Conservation (phyloP, 2,888 invertebrate species). For the Malthinus seriepunctatus region DNA sequence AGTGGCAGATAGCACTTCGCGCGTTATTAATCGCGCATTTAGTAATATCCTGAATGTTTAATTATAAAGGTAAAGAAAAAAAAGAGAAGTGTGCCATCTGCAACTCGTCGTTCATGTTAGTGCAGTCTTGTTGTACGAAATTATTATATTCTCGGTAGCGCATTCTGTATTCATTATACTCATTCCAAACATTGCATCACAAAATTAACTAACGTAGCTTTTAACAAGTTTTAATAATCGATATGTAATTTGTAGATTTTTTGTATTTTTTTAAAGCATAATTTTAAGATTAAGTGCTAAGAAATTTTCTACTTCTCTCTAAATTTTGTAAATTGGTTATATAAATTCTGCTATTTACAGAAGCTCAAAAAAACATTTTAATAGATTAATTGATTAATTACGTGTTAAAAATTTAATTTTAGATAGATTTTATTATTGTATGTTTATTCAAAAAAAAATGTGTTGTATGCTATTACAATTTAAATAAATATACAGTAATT, state of each 20-base stretch:
- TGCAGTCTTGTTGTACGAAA: slow-evolving; percentile 50
- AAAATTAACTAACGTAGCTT: slow-evolving; percentile 45
- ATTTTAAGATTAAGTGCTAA: slow-evolving; percentile 45
- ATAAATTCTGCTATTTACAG: slow-evolving; percentile 38
- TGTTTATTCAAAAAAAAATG: slow-evolving; percentile 50
- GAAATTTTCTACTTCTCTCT: slow-evolving; percentile 34
- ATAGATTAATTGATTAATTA: slow-evolving; percentile 44
- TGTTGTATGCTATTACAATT: slow-evolving; percentile 56
- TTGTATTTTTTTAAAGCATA: slow-evolving; percentile 55
- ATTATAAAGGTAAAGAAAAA: not conserved
- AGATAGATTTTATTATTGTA: slow-evolving; percentile 50
- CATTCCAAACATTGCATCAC: slow-evolving; percentile 52
- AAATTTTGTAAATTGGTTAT: slow-evolving; percentile 42
- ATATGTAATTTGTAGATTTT: slow-evolving; percentile 50
- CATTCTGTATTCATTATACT: slow-evolving; percentile 47
- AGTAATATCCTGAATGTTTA: slow-evolving; percentile 11
- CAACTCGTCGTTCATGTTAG: slow-evolving; percentile 48
- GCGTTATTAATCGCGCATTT: slow-evolving; percentile 22
- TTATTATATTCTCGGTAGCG: slow-evolving; percentile 46
- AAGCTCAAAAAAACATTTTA: slow-evolving; percentile 24
- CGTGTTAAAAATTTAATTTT: slow-evolving; percentile 47
- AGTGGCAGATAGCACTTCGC: slow-evolving; percentile 32
- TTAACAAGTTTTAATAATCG: slow-evolving; percentile 27
- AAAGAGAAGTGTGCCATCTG: slow-evolving; percentile 21
- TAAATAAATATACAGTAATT: slow-evolving; percentile 54